Evolutionary conservation across 2,113 vertebrate genomes (phyloP), one percentile per base, ranked within the genome.

Genomic region (Mionectes macconnelli): DNA sequence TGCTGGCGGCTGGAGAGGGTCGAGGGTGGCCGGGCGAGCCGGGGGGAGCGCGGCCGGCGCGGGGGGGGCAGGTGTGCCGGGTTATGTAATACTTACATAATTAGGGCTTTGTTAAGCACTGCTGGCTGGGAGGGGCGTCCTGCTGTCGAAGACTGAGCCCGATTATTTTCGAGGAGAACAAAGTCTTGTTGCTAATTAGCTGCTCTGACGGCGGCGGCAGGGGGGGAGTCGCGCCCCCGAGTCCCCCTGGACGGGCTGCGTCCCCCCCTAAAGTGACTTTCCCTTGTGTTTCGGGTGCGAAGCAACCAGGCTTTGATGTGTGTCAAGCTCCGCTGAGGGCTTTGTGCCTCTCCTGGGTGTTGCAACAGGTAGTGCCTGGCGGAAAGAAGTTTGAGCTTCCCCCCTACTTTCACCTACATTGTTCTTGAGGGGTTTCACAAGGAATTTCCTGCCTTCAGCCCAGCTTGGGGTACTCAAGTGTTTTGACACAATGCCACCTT

Each of bases 1-100:
- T 37, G 72, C 70, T 5, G 2, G 7, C 2, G 18, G 21, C 55
- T 37, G 55, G 67, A n/a, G 68, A 40, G 45, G 77, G 21, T 63
- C 2, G 4, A 52, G 70, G 16, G 59, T 49, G 6, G 22, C 55
- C 4, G 7, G 23, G 12, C 27, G 18, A 28, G 78, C 68, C 23
- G 87, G 37, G 21, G 63, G 69, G 27, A 52, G 57, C 40, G 12
- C 13, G 24, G 72, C 53, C 33, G 31, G 73, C 4, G 52, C 8
- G 33, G 86, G 82, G 70, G 70, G 62, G 69, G 94, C 78, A 95
- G 94, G 96, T 97, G 95, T 96, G 90, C 79, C 25, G 60, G 37
- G 4, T 97, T 97, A 96, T 94, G 55, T 95, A 97, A 97, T 80
- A 47, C 93, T 97, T 97, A 97, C 84, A 97, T 97, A 97, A 97